These are phyloP conservation scores for Dugesia japonica DNA, from an alignment of 2,888 invertebrate species.

Conservation along the genomic window DNA sequence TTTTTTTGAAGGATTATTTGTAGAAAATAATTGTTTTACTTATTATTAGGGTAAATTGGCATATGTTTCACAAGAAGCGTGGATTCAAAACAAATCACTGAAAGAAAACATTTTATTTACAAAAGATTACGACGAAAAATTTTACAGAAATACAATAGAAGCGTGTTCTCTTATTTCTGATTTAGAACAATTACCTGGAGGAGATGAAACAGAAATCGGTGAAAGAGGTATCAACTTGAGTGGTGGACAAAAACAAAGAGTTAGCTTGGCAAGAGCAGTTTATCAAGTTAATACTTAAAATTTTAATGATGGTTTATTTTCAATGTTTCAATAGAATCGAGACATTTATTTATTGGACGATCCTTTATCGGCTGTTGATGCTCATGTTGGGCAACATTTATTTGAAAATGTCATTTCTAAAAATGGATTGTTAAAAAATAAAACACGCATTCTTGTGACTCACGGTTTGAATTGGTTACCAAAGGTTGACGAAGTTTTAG, in stretches of 20 bases:
- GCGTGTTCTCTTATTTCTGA: conserved; percentile 36
- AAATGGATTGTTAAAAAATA: neutral
- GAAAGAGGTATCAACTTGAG: conserved; percentile 47
- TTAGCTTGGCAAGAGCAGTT: conserved; percentile 46
- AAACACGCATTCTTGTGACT: conserved; percentile 77
- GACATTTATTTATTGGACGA: conserved; percentile 75
- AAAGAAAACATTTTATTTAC: neutral
- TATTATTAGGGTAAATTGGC: neutral
- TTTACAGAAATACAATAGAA: conserved; percentile 31
- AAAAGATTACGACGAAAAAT: neutral
- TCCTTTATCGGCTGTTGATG: conserved; percentile 80
- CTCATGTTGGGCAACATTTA: conserved; percentile 57
- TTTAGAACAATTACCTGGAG: conserved; percentile 36
- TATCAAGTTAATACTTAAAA: conserved; percentile 37
- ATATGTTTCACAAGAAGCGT: neutral
- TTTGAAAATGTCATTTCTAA: conserved; percentile 23
- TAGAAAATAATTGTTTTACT: no score
- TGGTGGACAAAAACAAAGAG: conserved; percentile 48
- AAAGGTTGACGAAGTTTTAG: conserved; percentile 72
- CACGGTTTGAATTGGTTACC: conserved; percentile 82
- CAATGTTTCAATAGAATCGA: conserved; percentile 35
- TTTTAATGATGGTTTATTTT: neutral
- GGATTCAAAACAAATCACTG: neutral
- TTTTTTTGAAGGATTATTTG: no score
- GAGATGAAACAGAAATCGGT: conserved; percentile 37